These are phyloP conservation scores for Actinia tenebrosa DNA, from an alignment of 64 coral and sea anemone species.

Conservation along the genomic window DNA sequence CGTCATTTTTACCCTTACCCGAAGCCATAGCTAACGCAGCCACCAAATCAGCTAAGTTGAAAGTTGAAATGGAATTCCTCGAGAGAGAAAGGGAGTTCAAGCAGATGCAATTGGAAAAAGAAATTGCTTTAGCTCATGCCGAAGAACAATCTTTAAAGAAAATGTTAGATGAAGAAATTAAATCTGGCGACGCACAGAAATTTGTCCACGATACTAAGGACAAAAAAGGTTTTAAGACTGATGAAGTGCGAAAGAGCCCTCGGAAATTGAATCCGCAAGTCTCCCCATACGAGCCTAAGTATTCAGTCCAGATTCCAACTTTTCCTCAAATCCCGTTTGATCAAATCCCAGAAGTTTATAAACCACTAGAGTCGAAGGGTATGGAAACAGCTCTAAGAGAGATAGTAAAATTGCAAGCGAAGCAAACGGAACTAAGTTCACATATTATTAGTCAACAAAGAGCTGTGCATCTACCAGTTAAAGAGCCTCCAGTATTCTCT, in stretches of 20 bases:
- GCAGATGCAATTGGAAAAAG: constrained; percentile 40
- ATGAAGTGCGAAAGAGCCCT: background rate
- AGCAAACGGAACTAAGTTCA: constrained; percentile 38
- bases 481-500: constrained; percentile 44
- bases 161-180: background rate
- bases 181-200: too few relatives aligned
- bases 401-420: constrained; percentile 46
- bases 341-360: background rate
- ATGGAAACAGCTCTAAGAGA: background rate
- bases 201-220: too few relatives aligned
- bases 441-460: constrained; percentile 34
- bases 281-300: too few relatives aligned
- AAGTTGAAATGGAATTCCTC: constrained; percentile 48
- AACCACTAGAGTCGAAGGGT: too few relatives aligned
- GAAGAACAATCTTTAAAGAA: constrained; percentile 31
- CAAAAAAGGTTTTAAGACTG: background rate
- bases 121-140: constrained; percentile 44
- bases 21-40: constrained; percentile 32
- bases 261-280: background rate
- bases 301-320: too few relatives aligned
- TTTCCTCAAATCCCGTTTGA: too few relatives aligned
- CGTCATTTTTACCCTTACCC: background rate
- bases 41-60: constrained; percentile 9
- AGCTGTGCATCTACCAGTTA: constrained; percentile 22
- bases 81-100: constrained; percentile 47